Evolutionary conservation across 2,113 vertebrate species (phyloP).

Genomic region (Apistogramma diplotaenia): DNA sequence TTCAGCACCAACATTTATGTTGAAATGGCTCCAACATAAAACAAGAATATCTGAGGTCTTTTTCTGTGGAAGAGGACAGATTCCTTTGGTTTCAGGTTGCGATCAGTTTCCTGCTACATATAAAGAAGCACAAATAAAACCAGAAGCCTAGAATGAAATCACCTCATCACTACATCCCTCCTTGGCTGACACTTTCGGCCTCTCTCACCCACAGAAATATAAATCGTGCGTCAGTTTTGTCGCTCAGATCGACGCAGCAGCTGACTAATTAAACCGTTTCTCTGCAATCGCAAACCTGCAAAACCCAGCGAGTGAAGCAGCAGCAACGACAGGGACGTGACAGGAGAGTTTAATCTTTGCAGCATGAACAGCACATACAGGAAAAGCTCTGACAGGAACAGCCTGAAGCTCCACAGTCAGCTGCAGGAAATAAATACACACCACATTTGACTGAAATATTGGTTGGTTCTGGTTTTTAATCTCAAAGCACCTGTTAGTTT

Average conservation of each 20-base stretch:
- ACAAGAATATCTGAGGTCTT: conserved; percentile 53
- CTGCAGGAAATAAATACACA: conserved; percentile 75
- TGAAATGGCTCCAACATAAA: conserved; percentile 60
- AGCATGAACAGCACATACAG: conserved; percentile 73
- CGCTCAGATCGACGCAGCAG: background rate
- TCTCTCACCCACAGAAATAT: conserved; percentile 24
- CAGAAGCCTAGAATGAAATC: conserved; percentile 26
- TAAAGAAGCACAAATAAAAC: conserved; percentile 42
- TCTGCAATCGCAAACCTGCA: background rate
- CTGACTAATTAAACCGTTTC: background rate
- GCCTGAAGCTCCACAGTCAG: no score
- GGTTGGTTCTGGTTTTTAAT: conserved; percentile 58
- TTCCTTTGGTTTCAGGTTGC: conserved; percentile 32
- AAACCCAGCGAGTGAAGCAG: conserved; percentile 23
- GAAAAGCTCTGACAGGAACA: conserved; percentile 58
- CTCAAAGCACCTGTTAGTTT: conserved; percentile 77
- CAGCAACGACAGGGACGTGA: conserved; percentile 51
- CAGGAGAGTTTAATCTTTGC: conserved; percentile 72
- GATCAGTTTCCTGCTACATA: conserved; percentile 30
- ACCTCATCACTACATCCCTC: background rate
- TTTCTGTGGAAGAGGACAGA: conserved; percentile 49
- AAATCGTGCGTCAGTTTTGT: background rate
- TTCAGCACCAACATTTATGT: conserved; percentile 77
- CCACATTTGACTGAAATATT: conserved; percentile 73
- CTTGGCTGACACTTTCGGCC: background rate